phyloP scores from a whole-genome alignment of 2,797 vertebrate genomes.

The Artibeus lituratus region DNA sequence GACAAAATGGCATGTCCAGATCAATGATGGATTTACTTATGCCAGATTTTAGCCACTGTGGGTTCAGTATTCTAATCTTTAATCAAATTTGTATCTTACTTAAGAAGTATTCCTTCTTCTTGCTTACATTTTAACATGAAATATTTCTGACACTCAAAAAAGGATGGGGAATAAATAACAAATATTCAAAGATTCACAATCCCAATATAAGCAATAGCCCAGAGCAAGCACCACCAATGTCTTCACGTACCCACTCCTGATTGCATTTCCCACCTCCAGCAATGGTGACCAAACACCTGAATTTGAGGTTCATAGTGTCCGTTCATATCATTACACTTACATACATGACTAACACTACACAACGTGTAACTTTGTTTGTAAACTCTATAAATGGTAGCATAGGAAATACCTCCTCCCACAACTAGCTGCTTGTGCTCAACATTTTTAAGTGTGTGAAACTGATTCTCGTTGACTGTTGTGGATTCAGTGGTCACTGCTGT shows the following conservation, averaged over 20 bases:
- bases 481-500: neutral
- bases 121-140: neutral
- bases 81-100: neutral
- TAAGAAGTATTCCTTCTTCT: neutral
- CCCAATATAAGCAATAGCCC: neutral
- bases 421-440: neutral
- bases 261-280: neutral
- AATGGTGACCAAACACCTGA: neutral
- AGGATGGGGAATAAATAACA: neutral
- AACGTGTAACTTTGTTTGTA: neutral
- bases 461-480: neutral
- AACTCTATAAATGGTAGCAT: neutral
- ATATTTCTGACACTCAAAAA: neutral
- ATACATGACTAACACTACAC: neutral
- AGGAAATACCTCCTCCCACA: neutral
- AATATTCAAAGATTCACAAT: neutral
- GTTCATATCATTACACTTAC: neutral
- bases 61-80: neutral
- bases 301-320: neutral
- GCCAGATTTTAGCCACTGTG: neutral
- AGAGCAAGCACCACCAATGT: neutral
- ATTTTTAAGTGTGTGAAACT: neutral
- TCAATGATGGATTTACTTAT: neutral
- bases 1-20: neutral
- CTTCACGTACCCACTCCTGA: neutral